A percentile compares a stretch with the other conserved stretches of the same genome.
These are phyloP conservation scores for Pagrus major DNA, from an alignment of 2,113 vertebrate species.

Conservation along the genomic window DNA sequence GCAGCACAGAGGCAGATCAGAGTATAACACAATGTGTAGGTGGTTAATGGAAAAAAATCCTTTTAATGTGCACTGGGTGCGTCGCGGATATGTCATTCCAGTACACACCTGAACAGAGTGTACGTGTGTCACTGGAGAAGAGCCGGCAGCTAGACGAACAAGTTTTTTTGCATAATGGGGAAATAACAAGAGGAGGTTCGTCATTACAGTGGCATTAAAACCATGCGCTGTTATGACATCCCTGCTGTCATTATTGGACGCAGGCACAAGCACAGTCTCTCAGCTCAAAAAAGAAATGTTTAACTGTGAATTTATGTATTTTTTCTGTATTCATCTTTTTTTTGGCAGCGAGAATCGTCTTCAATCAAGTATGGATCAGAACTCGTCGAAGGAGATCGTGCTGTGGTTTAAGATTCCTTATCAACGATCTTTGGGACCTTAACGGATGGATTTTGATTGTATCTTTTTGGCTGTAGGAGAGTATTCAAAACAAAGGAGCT, in stretches of 20 bases:
- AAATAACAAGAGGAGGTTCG: slow-evolving; percentile 28
- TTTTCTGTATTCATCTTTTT: neutral
- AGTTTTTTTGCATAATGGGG: slow-evolving; percentile 61
- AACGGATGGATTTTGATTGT: neutral
- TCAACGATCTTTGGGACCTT: slow-evolving; percentile 12
- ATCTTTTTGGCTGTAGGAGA: neutral
- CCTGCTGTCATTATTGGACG: neutral
- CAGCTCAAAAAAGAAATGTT: neutral
- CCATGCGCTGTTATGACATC: neutral
- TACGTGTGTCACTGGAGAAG: neutral
- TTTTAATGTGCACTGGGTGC: slow-evolving; percentile 38
- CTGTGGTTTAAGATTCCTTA: slow-evolving; percentile 18
- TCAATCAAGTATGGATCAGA: slow-evolving; percentile 1
- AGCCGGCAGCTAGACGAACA: slow-evolving; percentile 56
- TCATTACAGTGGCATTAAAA: slow-evolving; percentile 49
- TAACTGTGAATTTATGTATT: neutral
- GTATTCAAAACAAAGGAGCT: slow-evolving; percentile 11
- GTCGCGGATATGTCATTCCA: slow-evolving; percentile 48
- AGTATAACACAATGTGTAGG: slow-evolving; percentile 14
- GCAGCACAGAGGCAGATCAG: neutral
- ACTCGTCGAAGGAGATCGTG: neutral
- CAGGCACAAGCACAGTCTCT: neutral
- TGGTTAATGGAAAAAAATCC: slow-evolving; percentile 28
- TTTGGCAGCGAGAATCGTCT: slow-evolving; percentile 29
- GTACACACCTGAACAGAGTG: slow-evolving; percentile 56